A percentile compares a stretch with the other conserved stretches of the same genome.
phyloP scores from a whole-genome alignment of 2,797 vertebrate genomes.

The Champsocephalus esox region DNA sequence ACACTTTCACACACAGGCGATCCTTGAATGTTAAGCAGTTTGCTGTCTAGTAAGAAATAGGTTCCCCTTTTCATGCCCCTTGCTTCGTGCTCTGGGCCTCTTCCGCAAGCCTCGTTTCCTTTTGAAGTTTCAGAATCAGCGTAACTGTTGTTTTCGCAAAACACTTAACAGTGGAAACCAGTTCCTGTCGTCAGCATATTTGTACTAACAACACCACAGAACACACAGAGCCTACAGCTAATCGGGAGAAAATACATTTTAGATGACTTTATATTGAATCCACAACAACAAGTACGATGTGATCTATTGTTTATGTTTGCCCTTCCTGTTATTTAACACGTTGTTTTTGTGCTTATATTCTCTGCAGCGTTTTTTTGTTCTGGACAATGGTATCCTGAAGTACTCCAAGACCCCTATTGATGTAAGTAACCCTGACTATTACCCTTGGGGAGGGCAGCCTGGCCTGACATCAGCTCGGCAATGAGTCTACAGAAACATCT shows the following conservation, averaged over 20 bases:
- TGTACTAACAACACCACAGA: constrained; percentile 8
- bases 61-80: constrained; percentile 19
- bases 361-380: constrained; percentile 95
- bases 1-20: constrained; percentile 12
- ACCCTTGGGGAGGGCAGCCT: constrained; percentile 57
- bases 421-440: constrained; percentile 89
- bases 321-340: constrained; percentile 25
- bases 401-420: constrained; percentile 99
- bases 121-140: constrained; percentile 16
- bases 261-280: neutral
- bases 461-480: constrained; percentile 54
- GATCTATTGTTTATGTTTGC: constrained; percentile 18
- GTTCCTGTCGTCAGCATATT: neutral
- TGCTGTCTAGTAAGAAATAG: constrained; percentile 24
- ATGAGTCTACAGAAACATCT: constrained; percentile 75
- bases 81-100: constrained; percentile 16
- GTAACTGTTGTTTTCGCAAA: constrained; percentile 18
- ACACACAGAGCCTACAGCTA: neutral
- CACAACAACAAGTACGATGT: constrained; percentile 7
- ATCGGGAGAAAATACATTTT: neutral
- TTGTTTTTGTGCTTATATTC: constrained; percentile 52
- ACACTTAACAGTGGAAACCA: constrained; percentile 9
- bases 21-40: constrained; percentile 40
- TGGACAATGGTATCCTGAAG: constrained; percentile 99
- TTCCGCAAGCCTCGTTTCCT: constrained; percentile 10